Conservation (phyloP, 2,797 vertebrate genomes). For the Heterohyrax brucei region DNA sequence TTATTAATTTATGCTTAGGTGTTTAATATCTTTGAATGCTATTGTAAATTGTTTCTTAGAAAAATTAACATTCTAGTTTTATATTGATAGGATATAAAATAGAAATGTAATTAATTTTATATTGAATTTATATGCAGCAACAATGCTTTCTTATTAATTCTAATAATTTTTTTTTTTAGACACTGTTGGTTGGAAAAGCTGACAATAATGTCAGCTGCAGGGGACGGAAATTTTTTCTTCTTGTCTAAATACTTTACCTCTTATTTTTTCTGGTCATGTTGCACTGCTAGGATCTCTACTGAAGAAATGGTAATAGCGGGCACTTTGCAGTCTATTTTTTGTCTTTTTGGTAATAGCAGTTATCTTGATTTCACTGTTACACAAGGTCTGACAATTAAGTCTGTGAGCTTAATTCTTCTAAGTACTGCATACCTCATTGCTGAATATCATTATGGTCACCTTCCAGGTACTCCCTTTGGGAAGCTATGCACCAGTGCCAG, state of each 20-base stretch:
- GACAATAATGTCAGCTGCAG: neutral
- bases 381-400: too few relatives aligned
- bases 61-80: neutral
- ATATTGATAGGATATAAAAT: neutral
- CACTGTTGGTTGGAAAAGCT: neutral
- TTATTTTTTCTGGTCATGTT: neutral
- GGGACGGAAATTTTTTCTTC: neutral
- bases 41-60: neutral
- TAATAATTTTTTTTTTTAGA: conserved; percentile 38
- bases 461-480: too few relatives aligned
- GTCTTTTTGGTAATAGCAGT: too few relatives aligned
- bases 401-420: too few relatives aligned
- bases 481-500: too few relatives aligned
- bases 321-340: neutral
- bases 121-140: conserved; percentile 8
- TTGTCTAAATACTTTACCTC: neutral
- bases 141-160: neutral
- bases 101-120: conserved; percentile 49
- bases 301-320: neutral
- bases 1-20: neutral
- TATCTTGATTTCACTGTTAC: neutral
- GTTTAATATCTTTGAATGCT: conserved; percentile 15
- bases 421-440: too few relatives aligned
- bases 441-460: too few relatives aligned
- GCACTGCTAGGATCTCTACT: neutral